phyloP scores from a whole-genome alignment of 2,888 invertebrate species.

The Baccha elongata region DNA sequence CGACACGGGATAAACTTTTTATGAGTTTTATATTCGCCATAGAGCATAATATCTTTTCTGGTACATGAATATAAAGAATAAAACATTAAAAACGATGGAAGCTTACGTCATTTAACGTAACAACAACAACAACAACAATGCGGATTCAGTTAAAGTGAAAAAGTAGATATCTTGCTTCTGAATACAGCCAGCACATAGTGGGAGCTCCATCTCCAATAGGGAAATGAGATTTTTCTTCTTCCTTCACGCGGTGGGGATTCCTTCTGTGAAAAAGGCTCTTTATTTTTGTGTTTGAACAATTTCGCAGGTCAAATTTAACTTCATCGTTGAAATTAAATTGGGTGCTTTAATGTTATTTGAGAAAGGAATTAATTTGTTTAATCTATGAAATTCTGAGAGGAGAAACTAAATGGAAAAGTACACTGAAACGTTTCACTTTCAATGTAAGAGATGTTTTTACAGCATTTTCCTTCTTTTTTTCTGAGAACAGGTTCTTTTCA shows the following conservation, averaged over 20 bases:
- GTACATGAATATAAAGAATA: constrained; percentile 12
- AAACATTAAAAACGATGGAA: constrained; percentile 3
- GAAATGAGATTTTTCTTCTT: constrained; percentile 9
- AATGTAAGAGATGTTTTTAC: too few species aligned
- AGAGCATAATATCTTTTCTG: constrained; percentile 4
- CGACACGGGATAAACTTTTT: constrained; percentile 28
- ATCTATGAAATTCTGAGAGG: constrained; percentile 8
- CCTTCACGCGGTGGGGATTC: neutral
- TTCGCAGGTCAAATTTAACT: constrained; percentile 30
- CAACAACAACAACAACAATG: constrained; percentile 18
- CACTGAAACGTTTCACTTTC: constrained; percentile 1
- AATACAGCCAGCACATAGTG: constrained; percentile 4
- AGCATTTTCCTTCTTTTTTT: too few species aligned
- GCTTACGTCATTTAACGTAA: constrained; percentile 1
- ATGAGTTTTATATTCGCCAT: constrained; percentile 29
- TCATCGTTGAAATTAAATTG: constrained; percentile 30
- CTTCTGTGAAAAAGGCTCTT: neutral
- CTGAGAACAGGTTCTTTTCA: too few species aligned
- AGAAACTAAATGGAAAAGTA: constrained; percentile 1
- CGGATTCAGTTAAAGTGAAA: constrained; percentile 16
- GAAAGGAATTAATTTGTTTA: constrained; percentile 28
- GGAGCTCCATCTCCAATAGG: too few species aligned
- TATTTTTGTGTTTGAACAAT: constrained; percentile 25
- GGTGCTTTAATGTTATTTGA: constrained; percentile 34
- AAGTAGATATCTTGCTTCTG: neutral